Percentiles rank a stretch among this genome's conserved stretches.
These are phyloP conservation scores for Spilosoma lubricipeda DNA, from an alignment of 2,888 invertebrate species.

Conservation along the genomic window DNA sequence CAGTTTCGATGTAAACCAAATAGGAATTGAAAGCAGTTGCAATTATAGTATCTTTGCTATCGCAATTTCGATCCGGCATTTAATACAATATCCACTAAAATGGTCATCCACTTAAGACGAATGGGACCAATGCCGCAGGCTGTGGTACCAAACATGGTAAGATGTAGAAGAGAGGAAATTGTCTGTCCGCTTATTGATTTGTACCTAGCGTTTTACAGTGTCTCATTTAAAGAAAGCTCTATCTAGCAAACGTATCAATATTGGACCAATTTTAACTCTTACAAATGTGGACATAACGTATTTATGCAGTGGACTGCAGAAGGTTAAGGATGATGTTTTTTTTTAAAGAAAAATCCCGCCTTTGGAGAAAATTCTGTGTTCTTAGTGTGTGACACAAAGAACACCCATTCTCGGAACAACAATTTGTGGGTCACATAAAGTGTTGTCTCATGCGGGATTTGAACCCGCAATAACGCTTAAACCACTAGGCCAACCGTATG, in stretches of 20 bases:
- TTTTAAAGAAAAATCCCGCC: no score
- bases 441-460: no score
- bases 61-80: slow-evolving; percentile 17
- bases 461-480: no score
- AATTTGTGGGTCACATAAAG: no score
- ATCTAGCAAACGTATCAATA: not conserved
- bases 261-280: not conserved
- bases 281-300: no score
- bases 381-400: no score
- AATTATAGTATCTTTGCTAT: slow-evolving; percentile 15
- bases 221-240: slow-evolving; percentile 12
- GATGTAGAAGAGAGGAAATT: slow-evolving; percentile 15
- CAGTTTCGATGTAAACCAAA: not conserved
- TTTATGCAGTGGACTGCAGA: no score
- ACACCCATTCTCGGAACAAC: no score
- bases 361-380: no score
- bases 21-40: slow-evolving; percentile 13
- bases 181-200: slow-evolving; percentile 8
- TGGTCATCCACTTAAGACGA: slow-evolving; percentile 21
- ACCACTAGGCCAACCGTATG: no score
- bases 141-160: slow-evolving; percentile 29
- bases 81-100: slow-evolving; percentile 36
- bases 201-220: not conserved
- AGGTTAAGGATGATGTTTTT: no score
- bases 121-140: slow-evolving; percentile 27